A percentile compares a stretch with the other conserved stretches of the same genome.
phyloP scores from a whole-genome alignment of 2,888 invertebrate genomes.

The Pherbina coryleti region DNA sequence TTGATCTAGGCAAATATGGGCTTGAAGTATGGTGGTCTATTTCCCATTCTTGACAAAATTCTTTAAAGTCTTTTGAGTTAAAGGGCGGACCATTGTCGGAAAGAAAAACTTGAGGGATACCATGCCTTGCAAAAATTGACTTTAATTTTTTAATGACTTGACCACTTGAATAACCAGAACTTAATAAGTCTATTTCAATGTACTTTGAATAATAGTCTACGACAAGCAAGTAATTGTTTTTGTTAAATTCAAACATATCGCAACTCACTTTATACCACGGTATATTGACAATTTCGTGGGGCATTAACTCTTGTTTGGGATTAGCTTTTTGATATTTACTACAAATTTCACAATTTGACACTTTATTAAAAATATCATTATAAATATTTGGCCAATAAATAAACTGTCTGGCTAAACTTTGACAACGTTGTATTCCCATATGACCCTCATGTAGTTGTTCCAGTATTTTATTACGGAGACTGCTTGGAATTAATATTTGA shows the following conservation, averaged over 20 bases:
- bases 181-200: slow-evolving; percentile 18
- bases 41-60: no score
- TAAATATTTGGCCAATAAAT: no score
- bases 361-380: slow-evolving; percentile 20
- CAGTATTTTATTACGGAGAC: slow-evolving; percentile 48
- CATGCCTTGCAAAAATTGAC: slow-evolving; percentile 35
- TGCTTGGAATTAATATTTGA: slow-evolving; percentile 48
- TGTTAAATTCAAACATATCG: no score
- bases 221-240: no score
- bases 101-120: no score
- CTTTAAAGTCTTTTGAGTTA: no score
- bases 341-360: not conserved
- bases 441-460: slow-evolving; percentile 53
- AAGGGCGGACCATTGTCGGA: no score
- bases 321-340: slow-evolving; percentile 28
- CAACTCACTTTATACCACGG: not conserved
- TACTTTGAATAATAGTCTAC: no score
- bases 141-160: slow-evolving; percentile 33
- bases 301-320: not conserved
- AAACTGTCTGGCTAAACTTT: no score
- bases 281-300: not conserved
- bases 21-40: no score
- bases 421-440: slow-evolving; percentile 38
- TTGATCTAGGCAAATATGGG: no score
- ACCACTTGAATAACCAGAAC: slow-evolving; percentile 3